Percentiles rank a stretch among this genome's conserved stretches.
These are phyloP conservation scores for Carlito syrichta DNA, from an alignment of 2,113 vertebrate genomes.

Conservation along the genomic window DNA sequence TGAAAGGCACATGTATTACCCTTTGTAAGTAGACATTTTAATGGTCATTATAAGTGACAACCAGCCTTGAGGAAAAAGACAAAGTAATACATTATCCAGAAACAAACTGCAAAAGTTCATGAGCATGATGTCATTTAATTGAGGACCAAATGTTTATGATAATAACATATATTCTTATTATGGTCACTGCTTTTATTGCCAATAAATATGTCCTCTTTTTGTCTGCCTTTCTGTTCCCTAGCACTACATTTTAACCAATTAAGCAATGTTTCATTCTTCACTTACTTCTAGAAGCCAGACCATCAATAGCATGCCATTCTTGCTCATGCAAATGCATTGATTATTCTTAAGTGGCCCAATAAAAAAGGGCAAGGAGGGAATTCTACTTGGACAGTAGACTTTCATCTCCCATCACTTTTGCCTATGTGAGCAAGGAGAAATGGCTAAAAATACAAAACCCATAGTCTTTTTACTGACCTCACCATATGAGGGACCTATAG, in stretches of 20 bases:
- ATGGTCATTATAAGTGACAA: not conserved
- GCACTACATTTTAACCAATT: not conserved
- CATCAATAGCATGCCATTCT: not conserved
- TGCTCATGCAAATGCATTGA: not conserved
- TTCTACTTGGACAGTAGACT: not conserved
- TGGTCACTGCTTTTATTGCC: not conserved
- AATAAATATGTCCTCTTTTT: not conserved
- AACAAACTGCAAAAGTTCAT: constrained; percentile 3
- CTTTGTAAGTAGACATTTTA: not conserved
- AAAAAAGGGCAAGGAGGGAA: not conserved
- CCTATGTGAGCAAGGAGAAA: not conserved
- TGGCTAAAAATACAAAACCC: not conserved
- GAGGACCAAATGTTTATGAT: not conserved
- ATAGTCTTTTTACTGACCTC: not conserved
- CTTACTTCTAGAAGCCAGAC: not conserved
- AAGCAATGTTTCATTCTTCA: not conserved
- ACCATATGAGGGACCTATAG: not conserved
- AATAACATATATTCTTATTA: not conserved
- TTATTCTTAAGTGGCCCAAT: not conserved
- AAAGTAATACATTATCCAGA: not conserved
- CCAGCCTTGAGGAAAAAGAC: not conserved
- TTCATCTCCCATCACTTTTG: not conserved
- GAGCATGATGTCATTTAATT: not conserved
- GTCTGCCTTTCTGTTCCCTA: not conserved
- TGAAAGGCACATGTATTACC: not conserved